Evolutionary conservation across 2,888 invertebrate genomes (phyloP), one percentile per base, ranked within the genome.

Genomic region (Abrostola triplasia): DNA sequence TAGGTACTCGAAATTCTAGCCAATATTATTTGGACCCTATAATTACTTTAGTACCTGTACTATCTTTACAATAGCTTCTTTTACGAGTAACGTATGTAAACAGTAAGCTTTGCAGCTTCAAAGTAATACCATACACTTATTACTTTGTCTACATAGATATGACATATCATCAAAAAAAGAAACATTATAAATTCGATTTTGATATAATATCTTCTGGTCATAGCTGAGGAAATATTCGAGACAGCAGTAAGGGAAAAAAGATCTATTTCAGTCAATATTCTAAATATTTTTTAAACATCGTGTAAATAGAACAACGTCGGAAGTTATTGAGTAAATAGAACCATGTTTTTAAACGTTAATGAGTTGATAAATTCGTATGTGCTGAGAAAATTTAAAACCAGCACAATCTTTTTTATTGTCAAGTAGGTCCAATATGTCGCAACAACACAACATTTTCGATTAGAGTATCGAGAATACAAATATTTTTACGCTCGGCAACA

Each of bases 21-120:
- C 86, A 85, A 81, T 81, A 77, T 80, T 81, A 84, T 80, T 92
- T 92, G 92, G 92, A 92, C 92, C 92, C 92, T 90, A 85, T 81
- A 82, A 78, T 81, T 84, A 81, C 78, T 82, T 84, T 82, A 86
- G 79, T 84, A 87, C 85, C 87, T 88, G 87, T 88, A 86, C 86
- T 86, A 86, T 81, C 65, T 76, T 84, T 82, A 82, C 67, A 82
- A 82, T 77, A 82, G 75, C 67, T 77, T 81, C 55, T 64, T 78
- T 66, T 70, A 72, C 57, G 75, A 80, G 82, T 77, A 84, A 79
- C 74, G 77, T 72, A 79, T 73, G 61, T 71, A 59, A 71, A 58
- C 52, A 50, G 55, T 64, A 51, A 36, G 42, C 52, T 54, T 70
- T 60, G 59, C 50, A 73, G 64, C 70, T 49, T 55, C 52, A 11